Evolutionary conservation across 2,113 vertebrate species (phyloP).

Genomic region (Sebastes schlegelii): DNA sequence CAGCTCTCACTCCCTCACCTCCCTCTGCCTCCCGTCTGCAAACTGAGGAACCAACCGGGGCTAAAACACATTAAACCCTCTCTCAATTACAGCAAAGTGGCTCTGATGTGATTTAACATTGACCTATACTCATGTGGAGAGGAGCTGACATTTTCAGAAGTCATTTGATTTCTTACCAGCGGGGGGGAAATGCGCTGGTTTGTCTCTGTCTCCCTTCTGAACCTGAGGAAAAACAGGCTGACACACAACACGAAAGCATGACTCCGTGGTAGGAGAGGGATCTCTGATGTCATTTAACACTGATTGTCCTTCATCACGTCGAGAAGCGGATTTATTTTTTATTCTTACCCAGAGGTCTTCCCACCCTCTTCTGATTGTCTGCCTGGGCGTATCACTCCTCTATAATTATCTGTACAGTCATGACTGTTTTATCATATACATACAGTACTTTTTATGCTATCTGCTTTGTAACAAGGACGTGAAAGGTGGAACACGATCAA

Average conservation of each 20-base stretch:
- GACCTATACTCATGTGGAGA: conserved; percentile 35
- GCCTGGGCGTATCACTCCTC: neutral
- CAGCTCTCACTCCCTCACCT: conserved; percentile 9
- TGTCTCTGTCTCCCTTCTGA: conserved; percentile 3
- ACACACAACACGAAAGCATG: neutral
- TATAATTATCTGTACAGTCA: neutral
- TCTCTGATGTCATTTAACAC: conserved; percentile 23
- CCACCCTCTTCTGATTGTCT: neutral
- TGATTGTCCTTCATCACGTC: conserved; percentile 8
- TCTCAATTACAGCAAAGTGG: conserved; percentile 22
- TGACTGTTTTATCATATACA: neutral
- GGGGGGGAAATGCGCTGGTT: too few species aligned
- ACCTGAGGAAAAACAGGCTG: neutral
- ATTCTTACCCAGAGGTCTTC: neutral
- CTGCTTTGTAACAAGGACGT: neutral
- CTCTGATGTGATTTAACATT: conserved; percentile 43
- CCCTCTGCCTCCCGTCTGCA: neutral
- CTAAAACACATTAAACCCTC: conserved; percentile 33
- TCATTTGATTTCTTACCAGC: neutral
- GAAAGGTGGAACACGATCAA: neutral
- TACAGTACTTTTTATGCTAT: neutral
- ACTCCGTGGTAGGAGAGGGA: neutral
- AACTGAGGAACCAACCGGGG: neutral
- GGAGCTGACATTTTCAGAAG: conserved; percentile 26
- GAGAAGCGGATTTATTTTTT: neutral